These are phyloP conservation scores for Paramuricea clavata DNA, from an alignment of 92 coral and sea anemone species.

Conservation along the genomic window DNA sequence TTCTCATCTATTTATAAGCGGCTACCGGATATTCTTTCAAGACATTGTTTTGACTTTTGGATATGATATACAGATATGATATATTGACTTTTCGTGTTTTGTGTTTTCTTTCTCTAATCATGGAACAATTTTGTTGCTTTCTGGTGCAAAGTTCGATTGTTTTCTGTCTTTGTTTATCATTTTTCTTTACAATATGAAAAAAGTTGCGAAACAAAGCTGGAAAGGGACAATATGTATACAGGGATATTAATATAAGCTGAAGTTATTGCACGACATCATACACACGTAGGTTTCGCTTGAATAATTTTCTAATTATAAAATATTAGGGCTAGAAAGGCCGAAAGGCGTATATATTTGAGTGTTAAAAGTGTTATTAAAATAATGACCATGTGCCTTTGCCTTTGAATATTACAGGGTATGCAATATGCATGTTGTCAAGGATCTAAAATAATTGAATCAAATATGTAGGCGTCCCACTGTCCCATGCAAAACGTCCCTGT, in stretches of 20 bases:
- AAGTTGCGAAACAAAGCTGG: neutral
- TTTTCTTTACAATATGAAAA: neutral
- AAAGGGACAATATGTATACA: neutral
- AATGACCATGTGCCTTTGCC: neutral
- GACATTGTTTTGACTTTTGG: neutral
- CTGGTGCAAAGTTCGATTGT: constrained; percentile 5
- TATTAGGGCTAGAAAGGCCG: neutral
- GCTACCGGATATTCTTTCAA: neutral
- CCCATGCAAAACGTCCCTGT: neutral
- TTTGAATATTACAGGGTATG: too few relatives aligned
- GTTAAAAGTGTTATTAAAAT: neutral
- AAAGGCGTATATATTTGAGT: neutral
- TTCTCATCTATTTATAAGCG: neutral
- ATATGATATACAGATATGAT: neutral
- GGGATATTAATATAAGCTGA: neutral
- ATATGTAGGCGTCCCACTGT: neutral
- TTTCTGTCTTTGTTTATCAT: neutral
- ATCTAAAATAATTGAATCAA: neutral
- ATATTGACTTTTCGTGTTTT: neutral
- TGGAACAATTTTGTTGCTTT: neutral
- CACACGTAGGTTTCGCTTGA: neutral
- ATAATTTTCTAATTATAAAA: neutral
- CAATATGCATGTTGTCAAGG: neutral
- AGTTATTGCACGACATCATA: neutral
- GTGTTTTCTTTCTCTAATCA: neutral